Evolutionary conservation across 92 coral and sea anemone genomes (phyloP), one percentile per base, ranked within the genome.

Genomic region (Parazoanthus darwini): DNA sequence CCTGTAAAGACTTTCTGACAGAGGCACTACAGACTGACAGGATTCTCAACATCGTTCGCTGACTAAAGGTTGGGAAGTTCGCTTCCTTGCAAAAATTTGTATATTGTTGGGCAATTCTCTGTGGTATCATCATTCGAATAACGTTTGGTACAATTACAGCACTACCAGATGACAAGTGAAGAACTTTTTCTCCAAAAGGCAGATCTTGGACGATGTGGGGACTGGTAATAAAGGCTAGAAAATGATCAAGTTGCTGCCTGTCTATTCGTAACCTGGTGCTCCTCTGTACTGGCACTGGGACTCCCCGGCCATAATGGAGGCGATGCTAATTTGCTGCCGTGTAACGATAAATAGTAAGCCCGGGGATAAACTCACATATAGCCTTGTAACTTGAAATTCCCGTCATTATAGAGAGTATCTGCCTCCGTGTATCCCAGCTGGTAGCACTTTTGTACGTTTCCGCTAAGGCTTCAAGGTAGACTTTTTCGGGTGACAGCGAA

Each of bases 201-300:
- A 86, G 54, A 77, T 77, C 85, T 50, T 77, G 84, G 46, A 86
- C 54, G 25, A 86, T 81, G 33, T 86, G 80, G 44, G 85, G 89
- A 44, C 89, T 86, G 38, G 84, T 76, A 26, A 86, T 86, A 86
- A 77, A 86, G 16, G 50, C n/a, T 81, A 86, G 46, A 42, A 86
- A 86, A 77, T 86, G 84, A 86, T 86, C 85, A 2, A 86, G 89
- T 48, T 86, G 89, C 16, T 56, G 48, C n/a, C 82, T 79, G 71
- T 81, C 74, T 33, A 78, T 81, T 58, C 85, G 82, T 73, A 87
- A 44, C 74, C 85, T 87, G 80, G 89, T 48, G 67, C 72, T 58
- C 48, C 76, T 71, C 51, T 35, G 37, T 22, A 58, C 77, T 51
- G 73, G 82, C 36, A 77, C 50, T 76, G 89, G 89, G 50, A 80